Evolutionary conservation across 92 coral and sea anemone species (phyloP).

Genomic region (Epizoanthus stellaris): DNA sequence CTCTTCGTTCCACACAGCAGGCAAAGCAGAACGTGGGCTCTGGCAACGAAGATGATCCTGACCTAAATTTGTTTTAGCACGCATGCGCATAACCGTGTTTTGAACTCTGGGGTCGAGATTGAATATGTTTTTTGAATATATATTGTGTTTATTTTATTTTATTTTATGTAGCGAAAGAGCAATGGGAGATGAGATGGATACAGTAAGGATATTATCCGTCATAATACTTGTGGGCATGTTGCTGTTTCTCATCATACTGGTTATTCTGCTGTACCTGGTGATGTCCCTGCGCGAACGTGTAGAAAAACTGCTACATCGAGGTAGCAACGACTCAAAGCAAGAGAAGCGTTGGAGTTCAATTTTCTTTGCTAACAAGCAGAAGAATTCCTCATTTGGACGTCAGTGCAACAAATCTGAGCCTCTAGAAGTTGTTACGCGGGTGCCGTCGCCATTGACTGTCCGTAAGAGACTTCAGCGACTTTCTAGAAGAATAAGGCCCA

Average conservation of each 20-base stretch:
- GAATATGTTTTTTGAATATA: no score
- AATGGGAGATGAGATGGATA: background rate
- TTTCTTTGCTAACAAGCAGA: background rate
- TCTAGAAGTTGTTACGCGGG: conserved; percentile 17
- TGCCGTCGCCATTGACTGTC: conserved; percentile 24
- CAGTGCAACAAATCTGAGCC: conserved; percentile 29
- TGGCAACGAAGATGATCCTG: no score
- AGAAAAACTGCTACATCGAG: background rate
- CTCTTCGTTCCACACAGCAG: no score
- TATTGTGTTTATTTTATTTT: no score
- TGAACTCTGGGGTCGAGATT: no score
- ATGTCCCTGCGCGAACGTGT: background rate
- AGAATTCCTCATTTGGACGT: background rate
- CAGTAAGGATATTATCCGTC: background rate
- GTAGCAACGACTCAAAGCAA: background rate
- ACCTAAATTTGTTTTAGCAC: no score
- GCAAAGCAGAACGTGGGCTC: no score
- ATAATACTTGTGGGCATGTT: background rate
- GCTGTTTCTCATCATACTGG: conserved; percentile 8
- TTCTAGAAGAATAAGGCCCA: conserved; percentile 5
- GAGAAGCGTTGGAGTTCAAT: background rate
- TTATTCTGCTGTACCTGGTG: background rate
- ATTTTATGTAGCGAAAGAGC: no score
- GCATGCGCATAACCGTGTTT: no score
- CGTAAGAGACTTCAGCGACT: conserved; percentile 25